Evolutionary conservation across 2,888 invertebrate species (phyloP).

Genomic region (Epirrita christyi): DNA sequence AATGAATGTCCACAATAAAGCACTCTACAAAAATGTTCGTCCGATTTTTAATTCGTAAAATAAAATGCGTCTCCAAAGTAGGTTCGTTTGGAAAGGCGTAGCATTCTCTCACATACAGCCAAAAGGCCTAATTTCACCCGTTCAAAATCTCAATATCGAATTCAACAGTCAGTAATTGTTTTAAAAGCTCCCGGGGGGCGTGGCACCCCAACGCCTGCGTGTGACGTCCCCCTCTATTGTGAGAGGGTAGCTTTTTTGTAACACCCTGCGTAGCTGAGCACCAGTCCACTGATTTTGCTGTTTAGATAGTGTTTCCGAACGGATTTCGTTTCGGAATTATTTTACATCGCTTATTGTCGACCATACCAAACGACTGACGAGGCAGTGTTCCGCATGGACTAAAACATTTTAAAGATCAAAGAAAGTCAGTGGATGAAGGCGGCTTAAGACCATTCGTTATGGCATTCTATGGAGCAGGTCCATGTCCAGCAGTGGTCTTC

Average conservation of each 20-base stretch:
- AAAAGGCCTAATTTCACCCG: slow-evolving; percentile 1
- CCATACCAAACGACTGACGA: too few relatives aligned
- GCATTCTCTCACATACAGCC: not conserved
- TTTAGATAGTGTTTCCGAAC: not conserved
- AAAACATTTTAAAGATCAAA: too few relatives aligned
- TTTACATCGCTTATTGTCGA: not conserved
- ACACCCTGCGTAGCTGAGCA: slow-evolving; percentile 54
- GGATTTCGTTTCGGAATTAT: not conserved
- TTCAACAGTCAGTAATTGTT: slow-evolving; percentile 60
- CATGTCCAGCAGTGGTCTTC: too few relatives aligned
- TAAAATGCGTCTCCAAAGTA: not conserved
- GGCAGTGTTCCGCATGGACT: too few relatives aligned
- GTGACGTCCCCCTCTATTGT: slow-evolving; percentile 62
- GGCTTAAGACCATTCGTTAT: too few relatives aligned
- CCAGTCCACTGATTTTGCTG: not conserved
- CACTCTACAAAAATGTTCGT: too few relatives aligned
- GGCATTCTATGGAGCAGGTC: too few relatives aligned
- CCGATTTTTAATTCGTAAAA: too few relatives aligned
- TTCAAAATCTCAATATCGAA: slow-evolving; percentile 24
- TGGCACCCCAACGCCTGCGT: slow-evolving; percentile 50
- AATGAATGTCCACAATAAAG: too few relatives aligned
- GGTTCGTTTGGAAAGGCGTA: not conserved
- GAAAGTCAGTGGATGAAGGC: too few relatives aligned
- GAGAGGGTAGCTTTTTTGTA: slow-evolving; percentile 75
- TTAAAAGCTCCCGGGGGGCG: slow-evolving; percentile 51